These are phyloP conservation scores for Equus quagga DNA, from an alignment of 2,113 vertebrate species.

Conservation along the genomic window DNA sequence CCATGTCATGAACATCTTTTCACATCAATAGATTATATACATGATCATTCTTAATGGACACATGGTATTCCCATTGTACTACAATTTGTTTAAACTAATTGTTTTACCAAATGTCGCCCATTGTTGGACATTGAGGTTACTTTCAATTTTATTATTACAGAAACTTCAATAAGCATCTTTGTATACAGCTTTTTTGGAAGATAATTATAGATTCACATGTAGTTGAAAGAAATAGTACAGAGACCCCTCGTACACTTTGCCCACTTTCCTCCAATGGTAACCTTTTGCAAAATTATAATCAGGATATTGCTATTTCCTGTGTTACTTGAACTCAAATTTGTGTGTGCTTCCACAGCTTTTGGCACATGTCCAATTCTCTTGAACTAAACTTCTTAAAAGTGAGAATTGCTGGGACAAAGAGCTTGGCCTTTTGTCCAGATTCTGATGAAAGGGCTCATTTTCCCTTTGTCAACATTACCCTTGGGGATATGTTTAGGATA, in stretches of 20 bases:
- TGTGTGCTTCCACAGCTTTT: not conserved
- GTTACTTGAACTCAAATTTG: not conserved
- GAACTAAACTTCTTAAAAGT: slow-evolving; percentile 22
- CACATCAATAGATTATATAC: not conserved
- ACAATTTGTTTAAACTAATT: not conserved
- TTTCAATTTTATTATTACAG: not conserved
- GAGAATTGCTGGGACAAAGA: not conserved
- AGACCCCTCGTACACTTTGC: not conserved
- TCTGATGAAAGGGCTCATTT: not conserved
- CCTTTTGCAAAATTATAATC: not conserved
- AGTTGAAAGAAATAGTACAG: not conserved
- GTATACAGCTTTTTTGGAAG: not conserved
- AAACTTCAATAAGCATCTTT: not conserved
- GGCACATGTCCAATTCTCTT: not conserved
- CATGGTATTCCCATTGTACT: not conserved
- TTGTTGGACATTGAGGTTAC: not conserved
- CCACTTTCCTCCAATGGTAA: not conserved
- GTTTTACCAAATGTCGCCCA: not conserved
- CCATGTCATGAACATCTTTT: not conserved
- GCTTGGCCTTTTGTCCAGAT: not conserved
- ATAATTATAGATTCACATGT: not conserved
- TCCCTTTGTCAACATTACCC: not conserved
- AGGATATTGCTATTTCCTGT: not conserved
- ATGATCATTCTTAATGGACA: not conserved
- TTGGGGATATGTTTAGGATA: not conserved